Percentiles rank a stretch among this genome's conserved stretches.
Evolutionary conservation across 2,797 vertebrate genomes (phyloP).

Genomic region (Fistularia tabacaria): DNA sequence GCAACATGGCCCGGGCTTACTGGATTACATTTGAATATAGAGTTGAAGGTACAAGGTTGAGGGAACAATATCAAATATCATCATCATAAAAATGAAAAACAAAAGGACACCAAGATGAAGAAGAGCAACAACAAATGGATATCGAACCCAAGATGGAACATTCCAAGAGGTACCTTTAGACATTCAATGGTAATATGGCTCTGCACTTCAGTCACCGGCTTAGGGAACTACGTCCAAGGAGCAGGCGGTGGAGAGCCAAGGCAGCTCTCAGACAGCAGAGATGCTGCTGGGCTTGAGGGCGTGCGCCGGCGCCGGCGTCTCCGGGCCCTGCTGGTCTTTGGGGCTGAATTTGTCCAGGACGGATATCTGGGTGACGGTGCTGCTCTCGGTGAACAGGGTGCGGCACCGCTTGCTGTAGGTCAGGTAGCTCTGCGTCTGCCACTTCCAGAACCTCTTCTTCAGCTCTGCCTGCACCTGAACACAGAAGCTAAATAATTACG

Average conservation of each 20-base stretch:
- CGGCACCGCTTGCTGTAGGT: conserved; percentile 70
- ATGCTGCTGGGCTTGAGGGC: conserved; percentile 17
- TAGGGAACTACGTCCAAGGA: not conserved
- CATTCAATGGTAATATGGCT: too few relatives aligned
- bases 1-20: too few relatives aligned
- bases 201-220: conserved; percentile 10
- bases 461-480: conserved; percentile 81
- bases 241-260: not conserved
- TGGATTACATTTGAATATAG: too few relatives aligned
- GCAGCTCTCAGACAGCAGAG: conserved; percentile 38
- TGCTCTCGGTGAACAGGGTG: conserved; percentile 59
- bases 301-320: conserved; percentile 41
- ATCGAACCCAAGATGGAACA: too few relatives aligned
- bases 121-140: too few relatives aligned
- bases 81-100: too few relatives aligned
- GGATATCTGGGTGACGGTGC: conserved; percentile 76
- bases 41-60: too few relatives aligned
- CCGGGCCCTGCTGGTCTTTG: conserved; percentile 49
- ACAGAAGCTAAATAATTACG: not conserved
- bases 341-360: conserved; percentile 78
- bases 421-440: conserved; percentile 79
- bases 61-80: too few relatives aligned
- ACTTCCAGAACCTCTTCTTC: conserved; percentile 79
- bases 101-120: too few relatives aligned
- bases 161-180: too few relatives aligned